Conservation (phyloP, 2,888 invertebrate species). For the Drosophila paranaensis region DNA sequence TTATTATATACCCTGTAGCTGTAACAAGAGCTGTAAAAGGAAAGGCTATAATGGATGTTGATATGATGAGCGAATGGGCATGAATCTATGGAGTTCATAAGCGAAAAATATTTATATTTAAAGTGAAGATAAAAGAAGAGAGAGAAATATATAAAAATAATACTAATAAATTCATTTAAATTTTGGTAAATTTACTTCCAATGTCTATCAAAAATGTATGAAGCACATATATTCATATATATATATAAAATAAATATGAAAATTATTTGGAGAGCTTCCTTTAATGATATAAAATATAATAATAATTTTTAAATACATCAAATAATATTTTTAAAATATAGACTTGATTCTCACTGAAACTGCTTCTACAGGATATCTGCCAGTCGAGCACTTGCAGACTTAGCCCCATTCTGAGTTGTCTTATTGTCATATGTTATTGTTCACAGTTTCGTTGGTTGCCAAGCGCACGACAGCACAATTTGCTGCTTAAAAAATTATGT, state of each 20-base stretch:
- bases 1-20: conserved; percentile 11
- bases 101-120: background rate
- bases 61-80: no score
- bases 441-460: conserved; percentile 52
- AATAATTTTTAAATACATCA: no score
- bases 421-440: conserved; percentile 22
- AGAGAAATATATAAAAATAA: background rate
- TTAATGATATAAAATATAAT: no score
- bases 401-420: background rate
- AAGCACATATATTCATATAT: no score
- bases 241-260: no score
- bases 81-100: no score
- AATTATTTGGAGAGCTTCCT: no score
- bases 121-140: background rate
- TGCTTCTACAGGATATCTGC: background rate
- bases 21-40: background rate
- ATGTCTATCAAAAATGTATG: no score
- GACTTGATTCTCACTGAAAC: background rate
- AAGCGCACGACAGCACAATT: conserved; percentile 43
- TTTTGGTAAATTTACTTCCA: no score
- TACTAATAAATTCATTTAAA: no score
- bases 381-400: background rate
- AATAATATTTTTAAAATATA: no score
- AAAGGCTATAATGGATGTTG: background rate
- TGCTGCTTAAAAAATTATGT: conserved; percentile 21